phyloP scores from a whole-genome alignment of 2,797 vertebrate species.

The Delichon dasypus region DNA sequence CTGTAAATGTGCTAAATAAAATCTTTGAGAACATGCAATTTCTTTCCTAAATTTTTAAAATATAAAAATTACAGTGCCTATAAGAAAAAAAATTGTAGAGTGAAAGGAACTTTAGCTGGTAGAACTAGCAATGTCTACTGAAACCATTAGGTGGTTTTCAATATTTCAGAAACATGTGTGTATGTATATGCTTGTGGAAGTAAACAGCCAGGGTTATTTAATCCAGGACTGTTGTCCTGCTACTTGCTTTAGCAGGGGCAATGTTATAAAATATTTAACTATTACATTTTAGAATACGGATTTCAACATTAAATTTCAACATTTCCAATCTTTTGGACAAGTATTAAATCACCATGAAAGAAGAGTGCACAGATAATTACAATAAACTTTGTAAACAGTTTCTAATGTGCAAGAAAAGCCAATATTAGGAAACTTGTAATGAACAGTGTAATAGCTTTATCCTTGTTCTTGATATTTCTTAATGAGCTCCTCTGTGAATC shows the following conservation, averaged over 20 bases:
- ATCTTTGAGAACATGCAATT: neutral
- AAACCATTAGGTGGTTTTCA: neutral
- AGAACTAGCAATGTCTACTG: neutral
- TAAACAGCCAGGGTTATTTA: neutral
- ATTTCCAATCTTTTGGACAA: neutral
- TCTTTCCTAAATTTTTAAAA: neutral
- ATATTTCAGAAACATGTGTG: neutral
- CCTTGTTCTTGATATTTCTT: neutral
- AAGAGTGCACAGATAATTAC: neutral
- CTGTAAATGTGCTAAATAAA: neutral
- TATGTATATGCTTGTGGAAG: neutral
- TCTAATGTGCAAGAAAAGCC: neutral
- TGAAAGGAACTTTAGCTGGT: neutral
- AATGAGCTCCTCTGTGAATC: neutral
- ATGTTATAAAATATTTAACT: neutral
- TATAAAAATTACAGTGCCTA: neutral
- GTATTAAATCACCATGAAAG: neutral
- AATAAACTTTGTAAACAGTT: neutral
- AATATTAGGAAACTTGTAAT: conserved; percentile 23
- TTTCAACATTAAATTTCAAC: neutral
- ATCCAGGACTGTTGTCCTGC: neutral
- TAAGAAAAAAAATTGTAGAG: neutral
- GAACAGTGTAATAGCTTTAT: neutral
- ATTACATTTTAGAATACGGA: neutral
- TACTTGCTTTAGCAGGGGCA: neutral